Base-by-base conservation (phyloP, 2,113 vertebrate genomes). In the Callospermophilus lateralis region DNA sequence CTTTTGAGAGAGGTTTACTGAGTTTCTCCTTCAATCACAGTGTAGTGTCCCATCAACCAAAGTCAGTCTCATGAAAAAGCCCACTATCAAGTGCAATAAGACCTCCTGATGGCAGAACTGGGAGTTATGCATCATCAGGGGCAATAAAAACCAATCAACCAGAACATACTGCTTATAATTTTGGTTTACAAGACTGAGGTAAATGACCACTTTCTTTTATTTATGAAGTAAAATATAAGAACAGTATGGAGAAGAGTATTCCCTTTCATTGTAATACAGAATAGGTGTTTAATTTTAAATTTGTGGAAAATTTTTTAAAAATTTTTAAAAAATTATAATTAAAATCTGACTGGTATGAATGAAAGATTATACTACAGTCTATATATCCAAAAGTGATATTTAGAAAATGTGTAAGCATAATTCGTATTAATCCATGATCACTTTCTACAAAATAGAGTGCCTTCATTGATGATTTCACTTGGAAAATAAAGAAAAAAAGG, bases 161-260 rank as follows among this genome's bases (percentile, higher is more conserved):
- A 42, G 37, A 51, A 68, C 53, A 48, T 2, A 1, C n/a, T 32
- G 13, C 70, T 10, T 63, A 65, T 0, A 20, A 80, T 16, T 80
- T 61, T 81, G 5, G 1, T 28, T 4, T 68, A 3, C 42, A 92
- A 77, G 0, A 78, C 2, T 13, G 3, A 65, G 17, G 48, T n/a
- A 73, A 92, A 63, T 30, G 48, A 19, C 0, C 12, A 34, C 58
- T 51, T 63, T 53, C 9, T 17, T 51, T 63, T 51, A 45, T 88
- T 80, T 48, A 3, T 80, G 26, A 2, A 90, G 8, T 7, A 10
- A 70, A 65, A 72, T 94, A 10, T 51, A 76, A 83, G 45, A 70
- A 13, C 34, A 76, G 1, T 15, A 4, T 16, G 1, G 20, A 83
- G 3, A 1, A 34, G 26, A 53, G 0, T 45, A 19, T 11, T 63